Evolutionary conservation across 2,888 invertebrate genomes (phyloP), one percentile per base, ranked within the genome.

Genomic region (Ceriagrion tenellum): DNA sequence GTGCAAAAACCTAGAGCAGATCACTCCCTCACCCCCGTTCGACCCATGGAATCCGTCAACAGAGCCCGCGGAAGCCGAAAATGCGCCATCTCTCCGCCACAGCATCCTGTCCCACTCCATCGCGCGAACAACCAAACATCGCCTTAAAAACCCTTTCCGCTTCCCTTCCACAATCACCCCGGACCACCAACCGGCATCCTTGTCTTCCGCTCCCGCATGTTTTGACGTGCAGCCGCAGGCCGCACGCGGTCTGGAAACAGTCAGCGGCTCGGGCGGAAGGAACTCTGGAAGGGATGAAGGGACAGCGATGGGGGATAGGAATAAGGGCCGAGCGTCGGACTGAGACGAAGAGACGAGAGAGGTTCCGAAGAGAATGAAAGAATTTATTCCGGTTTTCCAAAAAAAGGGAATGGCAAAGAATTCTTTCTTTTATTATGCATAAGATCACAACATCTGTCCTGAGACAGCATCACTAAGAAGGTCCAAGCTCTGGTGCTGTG

Each of bases 151-250:
- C 13, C 81, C 81, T 26, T 91, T 30, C 59, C 59, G n/a, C n/a
- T 30, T 30, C 26, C 55, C 56, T 59, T 40, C 93, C 93, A 26
- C 16, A 69, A 35, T 47, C 93, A 69, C 16, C 69, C 40, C 12
- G 40, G 47, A 47, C 47, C 59, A 47, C 69, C 26, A 93, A 69
- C 69, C 63, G 8, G 8, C 47, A 47, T 47, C 47, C n/a, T 12
- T 20, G 23, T 30, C n/a, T 55, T 59, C 56, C 59, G 30, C 91
- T 91, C 35, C 81, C 23, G 16, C 81, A n/a, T 93, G 59, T 93
- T 93, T 74, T 93, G 93, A 93, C 93, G n/a, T 69, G 20, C 59
- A 63, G 40, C 91, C 69, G 47, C 47, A 69, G 55, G 93, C 74
- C 35, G 26, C 40, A 26, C 35, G n/a, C 69, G 93, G n/a, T 93